Percentiles rank a stretch among this genome's conserved stretches.
These are phyloP conservation scores for Sula dactylatra DNA, from an alignment of 2,113 vertebrate genomes.

Conservation along the genomic window DNA sequence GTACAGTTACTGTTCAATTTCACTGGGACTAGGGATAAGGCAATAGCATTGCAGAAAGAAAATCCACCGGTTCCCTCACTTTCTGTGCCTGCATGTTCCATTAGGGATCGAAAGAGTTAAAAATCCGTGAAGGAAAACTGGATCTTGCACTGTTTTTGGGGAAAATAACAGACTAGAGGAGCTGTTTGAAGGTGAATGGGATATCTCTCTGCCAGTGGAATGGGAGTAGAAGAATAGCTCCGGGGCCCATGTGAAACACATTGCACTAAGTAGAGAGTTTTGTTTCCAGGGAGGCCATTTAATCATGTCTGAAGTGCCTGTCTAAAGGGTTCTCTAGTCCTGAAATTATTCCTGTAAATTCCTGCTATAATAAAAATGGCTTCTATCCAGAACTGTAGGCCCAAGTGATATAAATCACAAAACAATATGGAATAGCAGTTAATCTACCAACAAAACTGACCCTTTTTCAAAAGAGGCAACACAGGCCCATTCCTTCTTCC, in stretches of 20 bases:
- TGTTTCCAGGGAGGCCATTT: slow-evolving; percentile 39
- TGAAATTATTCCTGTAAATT: slow-evolving; percentile 36
- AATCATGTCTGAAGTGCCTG: slow-evolving; percentile 49
- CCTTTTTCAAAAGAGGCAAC: neutral
- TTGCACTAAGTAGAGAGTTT: slow-evolving; percentile 30
- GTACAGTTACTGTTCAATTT: neutral
- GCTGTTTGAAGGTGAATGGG: neutral
- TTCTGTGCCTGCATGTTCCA: neutral
- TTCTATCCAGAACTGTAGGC: neutral
- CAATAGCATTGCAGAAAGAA: neutral
- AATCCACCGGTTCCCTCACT: neutral
- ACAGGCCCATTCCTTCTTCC: neutral
- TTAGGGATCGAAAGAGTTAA: slow-evolving; percentile 20
- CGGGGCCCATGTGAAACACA: slow-evolving; percentile 13
- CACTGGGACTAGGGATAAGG: neutral
- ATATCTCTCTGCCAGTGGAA: neutral
- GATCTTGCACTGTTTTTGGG: neutral
- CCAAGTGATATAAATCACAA: neutral
- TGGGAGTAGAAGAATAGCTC: slow-evolving; percentile 15
- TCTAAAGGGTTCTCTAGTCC: slow-evolving; percentile 32
- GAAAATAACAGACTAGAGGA: neutral
- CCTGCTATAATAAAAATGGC: slow-evolving; percentile 23
- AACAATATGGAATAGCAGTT: neutral
- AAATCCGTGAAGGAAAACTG: neutral
- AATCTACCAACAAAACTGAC: neutral